Evolutionary conservation across 2,797 vertebrate species (phyloP).

Genomic region (Cryptoblepharus egeriae): DNA sequence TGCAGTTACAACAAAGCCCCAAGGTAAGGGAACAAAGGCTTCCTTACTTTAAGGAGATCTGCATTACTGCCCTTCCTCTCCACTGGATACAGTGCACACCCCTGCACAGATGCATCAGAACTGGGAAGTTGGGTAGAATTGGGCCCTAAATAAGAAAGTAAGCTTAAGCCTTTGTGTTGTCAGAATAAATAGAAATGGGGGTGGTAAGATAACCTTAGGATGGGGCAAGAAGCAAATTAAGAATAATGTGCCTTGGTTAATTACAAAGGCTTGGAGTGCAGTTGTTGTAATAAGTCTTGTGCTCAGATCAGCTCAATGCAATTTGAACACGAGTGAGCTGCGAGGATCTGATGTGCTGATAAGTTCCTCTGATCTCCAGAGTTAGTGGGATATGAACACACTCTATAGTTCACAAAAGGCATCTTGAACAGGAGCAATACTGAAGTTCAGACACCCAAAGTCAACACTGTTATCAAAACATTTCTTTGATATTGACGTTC

Average conservation of each 20-base stretch:
- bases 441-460: constrained; percentile 7
- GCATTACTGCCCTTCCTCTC: too few relatives aligned
- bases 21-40: too few relatives aligned
- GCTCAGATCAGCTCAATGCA: background rate
- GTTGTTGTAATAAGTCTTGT: background rate
- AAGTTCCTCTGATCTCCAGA: background rate
- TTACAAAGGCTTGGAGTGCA: background rate
- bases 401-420: background rate
- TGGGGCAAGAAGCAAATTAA: constrained; percentile 6
- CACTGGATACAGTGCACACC: too few relatives aligned
- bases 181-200: background rate
- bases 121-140: too few relatives aligned
- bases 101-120: too few relatives aligned
- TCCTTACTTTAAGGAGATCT: too few relatives aligned
- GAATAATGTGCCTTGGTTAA: background rate
- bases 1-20: too few relatives aligned
- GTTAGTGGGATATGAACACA: background rate
- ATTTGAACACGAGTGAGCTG: background rate
- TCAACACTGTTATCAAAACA: constrained; percentile 12
- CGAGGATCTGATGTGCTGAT: background rate
- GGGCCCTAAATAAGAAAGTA: background rate
- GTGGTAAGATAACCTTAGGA: background rate
- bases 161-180: background rate
- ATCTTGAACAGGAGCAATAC: background rate
- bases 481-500: background rate